Evolutionary conservation across 1,140 invertebrate genomes (phyloP).

Genomic region (Caligus rogercresseyi): DNA sequence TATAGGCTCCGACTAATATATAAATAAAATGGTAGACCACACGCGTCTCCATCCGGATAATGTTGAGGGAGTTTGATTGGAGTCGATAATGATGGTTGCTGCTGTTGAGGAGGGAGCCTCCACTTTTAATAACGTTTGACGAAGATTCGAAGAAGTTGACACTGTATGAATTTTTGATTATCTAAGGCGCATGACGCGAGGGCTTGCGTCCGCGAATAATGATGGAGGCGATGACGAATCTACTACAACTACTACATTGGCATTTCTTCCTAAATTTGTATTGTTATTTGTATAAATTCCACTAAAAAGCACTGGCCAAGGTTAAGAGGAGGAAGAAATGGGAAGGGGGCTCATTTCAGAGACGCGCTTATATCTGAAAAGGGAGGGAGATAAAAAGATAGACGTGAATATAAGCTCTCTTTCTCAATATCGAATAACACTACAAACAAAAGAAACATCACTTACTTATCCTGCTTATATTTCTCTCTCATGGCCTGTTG

Average conservation of each 20-base stretch:
- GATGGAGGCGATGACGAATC: not conserved
- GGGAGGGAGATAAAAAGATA: not conserved
- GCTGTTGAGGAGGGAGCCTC: no score
- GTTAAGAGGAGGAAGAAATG: not conserved
- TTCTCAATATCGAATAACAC: no score
- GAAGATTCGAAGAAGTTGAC: not conserved
- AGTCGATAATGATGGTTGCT: no score
- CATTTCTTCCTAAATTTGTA: no score
- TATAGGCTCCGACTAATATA: not conserved
- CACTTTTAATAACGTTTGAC: no score
- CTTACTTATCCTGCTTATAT: conserved; percentile 53
- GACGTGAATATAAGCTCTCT: no score
- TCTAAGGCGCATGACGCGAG: no score
- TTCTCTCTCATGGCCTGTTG: conserved; percentile 70
- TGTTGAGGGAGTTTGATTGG: no score
- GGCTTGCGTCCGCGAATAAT: no score
- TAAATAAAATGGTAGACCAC: not conserved
- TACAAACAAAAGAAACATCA: conserved; percentile 18
- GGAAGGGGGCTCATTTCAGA: not conserved
- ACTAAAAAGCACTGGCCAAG: not conserved
- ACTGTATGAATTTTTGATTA: not conserved
- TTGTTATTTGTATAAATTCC: not conserved
- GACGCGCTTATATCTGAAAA: not conserved
- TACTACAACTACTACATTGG: no score
- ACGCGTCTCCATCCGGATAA: not conserved